Percentiles rank a stretch among this genome's conserved stretches.
phyloP scores from a whole-genome alignment of 2,797 vertebrate genomes.

The Notamacropus eugenii region DNA sequence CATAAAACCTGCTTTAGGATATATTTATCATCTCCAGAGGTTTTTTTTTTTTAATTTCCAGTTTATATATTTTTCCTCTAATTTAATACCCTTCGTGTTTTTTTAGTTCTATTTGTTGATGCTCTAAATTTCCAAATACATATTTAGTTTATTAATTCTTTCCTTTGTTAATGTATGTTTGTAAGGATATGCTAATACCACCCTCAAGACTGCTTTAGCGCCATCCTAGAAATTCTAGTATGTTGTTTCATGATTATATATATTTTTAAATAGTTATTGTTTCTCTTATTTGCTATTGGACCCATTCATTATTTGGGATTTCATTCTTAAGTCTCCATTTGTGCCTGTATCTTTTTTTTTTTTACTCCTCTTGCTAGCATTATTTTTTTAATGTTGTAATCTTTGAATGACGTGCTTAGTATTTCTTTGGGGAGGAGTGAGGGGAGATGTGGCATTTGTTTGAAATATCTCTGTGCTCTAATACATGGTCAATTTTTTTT shows the following conservation, averaged over 20 bases:
- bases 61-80: not conserved
- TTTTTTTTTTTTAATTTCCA: not conserved
- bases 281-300: not conserved
- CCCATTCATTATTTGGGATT: not conserved
- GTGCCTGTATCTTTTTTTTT: not conserved
- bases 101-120: not conserved
- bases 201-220: not conserved
- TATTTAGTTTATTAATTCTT: not conserved
- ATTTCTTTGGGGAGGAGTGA: not conserved
- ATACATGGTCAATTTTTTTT: not conserved
- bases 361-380: not conserved
- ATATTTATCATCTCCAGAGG: too few species aligned
- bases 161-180: not conserved
- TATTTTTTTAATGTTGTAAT: not conserved
- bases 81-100: not conserved
- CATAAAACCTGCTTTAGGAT: not conserved
- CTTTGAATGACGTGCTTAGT: not conserved
- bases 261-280: not conserved
- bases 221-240: not conserved
- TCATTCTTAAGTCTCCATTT: not conserved
- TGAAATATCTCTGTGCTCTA: not conserved
- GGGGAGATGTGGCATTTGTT: not conserved
- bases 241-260: not conserved
- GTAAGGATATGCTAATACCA: not conserved
- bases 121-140: not conserved